These are phyloP conservation scores for Staurois parvus DNA, from an alignment of 2,797 vertebrate genomes.

Conservation along the genomic window DNA sequence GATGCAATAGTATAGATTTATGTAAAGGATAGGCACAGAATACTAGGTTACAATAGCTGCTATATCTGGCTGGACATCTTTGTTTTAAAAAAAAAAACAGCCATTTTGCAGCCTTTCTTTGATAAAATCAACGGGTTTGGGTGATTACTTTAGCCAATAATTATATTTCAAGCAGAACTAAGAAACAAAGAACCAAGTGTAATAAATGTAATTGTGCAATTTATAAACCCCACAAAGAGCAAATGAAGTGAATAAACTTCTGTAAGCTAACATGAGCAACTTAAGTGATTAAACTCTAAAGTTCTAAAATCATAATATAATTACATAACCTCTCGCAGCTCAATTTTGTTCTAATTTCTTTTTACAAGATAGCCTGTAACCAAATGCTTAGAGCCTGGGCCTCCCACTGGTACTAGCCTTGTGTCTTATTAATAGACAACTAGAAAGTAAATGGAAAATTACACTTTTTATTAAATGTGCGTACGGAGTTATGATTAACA, in stretches of 20 bases:
- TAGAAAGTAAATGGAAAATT: constrained; percentile 82
- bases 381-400: constrained; percentile 75
- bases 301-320: constrained; percentile 34
- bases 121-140: neutral
- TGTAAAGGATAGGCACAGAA: too few relatives aligned
- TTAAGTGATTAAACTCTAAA: constrained; percentile 25
- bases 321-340: constrained; percentile 40
- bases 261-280: neutral
- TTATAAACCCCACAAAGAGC: neutral
- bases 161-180: neutral
- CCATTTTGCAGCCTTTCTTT: too few relatives aligned
- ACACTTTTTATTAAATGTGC: constrained; percentile 80
- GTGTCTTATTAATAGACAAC: constrained; percentile 74
- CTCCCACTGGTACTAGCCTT: constrained; percentile 73
- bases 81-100: too few relatives aligned
- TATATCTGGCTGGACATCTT: too few relatives aligned
- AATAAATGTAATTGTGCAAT: constrained; percentile 17
- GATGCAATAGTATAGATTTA: too few relatives aligned
- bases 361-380: constrained; percentile 77
- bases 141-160: neutral
- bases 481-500: constrained; percentile 81
- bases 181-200: neutral
- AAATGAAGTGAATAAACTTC: constrained; percentile 6
- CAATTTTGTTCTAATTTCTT: constrained; percentile 42
- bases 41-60: too few relatives aligned